Evolutionary conservation across 1,140 invertebrate genomes (phyloP).

Genomic region (Homalodisca vitripennis): DNA sequence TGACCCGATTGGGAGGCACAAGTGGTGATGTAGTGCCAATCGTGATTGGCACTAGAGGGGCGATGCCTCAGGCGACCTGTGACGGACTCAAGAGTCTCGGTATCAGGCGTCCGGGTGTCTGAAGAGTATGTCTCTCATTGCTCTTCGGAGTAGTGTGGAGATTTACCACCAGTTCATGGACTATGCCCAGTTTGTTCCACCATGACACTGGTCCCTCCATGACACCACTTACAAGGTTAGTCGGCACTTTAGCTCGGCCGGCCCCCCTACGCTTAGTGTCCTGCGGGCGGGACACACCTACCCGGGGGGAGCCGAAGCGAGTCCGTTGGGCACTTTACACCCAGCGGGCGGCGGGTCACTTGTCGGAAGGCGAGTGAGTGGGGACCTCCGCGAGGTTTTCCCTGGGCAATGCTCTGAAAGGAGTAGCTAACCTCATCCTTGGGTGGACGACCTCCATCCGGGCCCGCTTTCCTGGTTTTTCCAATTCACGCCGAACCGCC

Average conservation of each 20-base stretch:
- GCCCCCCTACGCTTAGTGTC: neutral
- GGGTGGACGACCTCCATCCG: neutral
- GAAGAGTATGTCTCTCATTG: constrained; percentile 40
- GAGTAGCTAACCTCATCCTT: neutral
- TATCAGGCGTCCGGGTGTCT: constrained; percentile 33
- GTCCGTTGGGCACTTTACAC: neutral
- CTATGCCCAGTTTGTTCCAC: neutral
- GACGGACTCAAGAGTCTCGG: constrained; percentile 36
- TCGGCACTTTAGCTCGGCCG: neutral
- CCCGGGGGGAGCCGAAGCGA: neutral
- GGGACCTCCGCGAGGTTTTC: constrained; percentile 10
- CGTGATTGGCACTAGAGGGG: constrained; percentile 44
- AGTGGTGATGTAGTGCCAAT: constrained; percentile 41
- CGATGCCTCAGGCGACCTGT: constrained; percentile 41
- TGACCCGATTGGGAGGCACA: constrained; percentile 22
- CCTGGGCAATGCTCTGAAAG: neutral
- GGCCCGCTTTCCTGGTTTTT: neutral
- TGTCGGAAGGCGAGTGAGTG: neutral
- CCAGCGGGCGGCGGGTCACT: neutral
- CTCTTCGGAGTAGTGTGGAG: neutral
- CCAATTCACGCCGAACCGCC: neutral
- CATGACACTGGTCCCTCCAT: neutral
- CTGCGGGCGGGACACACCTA: neutral
- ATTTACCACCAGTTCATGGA: constrained; percentile 19
- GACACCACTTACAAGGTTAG: neutral